A percentile compares a stretch with the other conserved stretches of the same genome.
Evolutionary conservation across 2,888 invertebrate species (phyloP).

Genomic region (Dryocosmus kuriphilus): DNA sequence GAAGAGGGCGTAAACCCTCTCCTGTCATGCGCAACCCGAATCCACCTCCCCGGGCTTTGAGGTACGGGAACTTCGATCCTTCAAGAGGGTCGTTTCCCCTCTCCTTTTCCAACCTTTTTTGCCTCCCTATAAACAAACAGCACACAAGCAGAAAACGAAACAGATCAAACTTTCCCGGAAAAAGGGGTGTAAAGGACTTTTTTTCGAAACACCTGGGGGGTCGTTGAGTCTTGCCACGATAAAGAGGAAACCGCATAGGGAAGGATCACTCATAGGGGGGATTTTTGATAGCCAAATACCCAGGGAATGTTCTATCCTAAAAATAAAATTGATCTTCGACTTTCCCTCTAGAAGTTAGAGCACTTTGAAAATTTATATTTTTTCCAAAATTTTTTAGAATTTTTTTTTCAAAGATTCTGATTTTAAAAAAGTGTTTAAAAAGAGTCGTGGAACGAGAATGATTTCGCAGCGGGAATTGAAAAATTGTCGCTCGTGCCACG

Average conservation of each 20-base stretch:
- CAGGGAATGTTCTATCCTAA: too few relatives aligned
- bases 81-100: neutral
- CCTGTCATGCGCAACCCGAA: constrained; percentile 66
- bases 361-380: too few relatives aligned
- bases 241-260: too few relatives aligned
- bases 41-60: constrained; percentile 53
- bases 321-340: too few relatives aligned
- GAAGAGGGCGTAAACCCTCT: constrained; percentile 67
- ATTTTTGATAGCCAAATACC: too few relatives aligned
- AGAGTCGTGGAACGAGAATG: constrained; percentile 2
- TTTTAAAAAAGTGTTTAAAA: neutral
- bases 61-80: constrained; percentile 58
- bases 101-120: neutral
- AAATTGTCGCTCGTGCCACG: constrained; percentile 33
- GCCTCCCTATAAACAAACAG: constrained; percentile 2
- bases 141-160: constrained; percentile 18
- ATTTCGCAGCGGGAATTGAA: constrained; percentile 13
- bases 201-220: neutral
- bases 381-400: neutral
- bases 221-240: neutral
- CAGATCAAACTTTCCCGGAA: neutral
- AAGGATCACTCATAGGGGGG: too few relatives aligned
- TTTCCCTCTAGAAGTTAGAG: too few relatives aligned
- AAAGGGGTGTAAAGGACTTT: neutral
- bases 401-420: rapidly evolving